Base-by-base conservation (phyloP, 2,113 vertebrate species). In the Ammodytes marinus region DNA sequence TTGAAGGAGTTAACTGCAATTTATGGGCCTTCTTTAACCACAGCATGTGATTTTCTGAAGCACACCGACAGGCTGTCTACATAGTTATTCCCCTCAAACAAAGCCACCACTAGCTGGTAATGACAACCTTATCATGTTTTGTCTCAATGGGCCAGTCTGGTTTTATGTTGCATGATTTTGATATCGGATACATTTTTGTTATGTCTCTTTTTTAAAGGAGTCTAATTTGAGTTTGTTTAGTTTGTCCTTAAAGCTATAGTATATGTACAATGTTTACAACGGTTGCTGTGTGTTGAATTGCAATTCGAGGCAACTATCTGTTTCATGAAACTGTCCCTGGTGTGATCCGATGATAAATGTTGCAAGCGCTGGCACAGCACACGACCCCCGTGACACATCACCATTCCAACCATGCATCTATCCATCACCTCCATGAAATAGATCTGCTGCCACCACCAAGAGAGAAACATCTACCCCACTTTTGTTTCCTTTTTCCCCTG, bases 341-440 rank as follows among this genome's bases (percentile, higher is more conserved):
- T 64, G 72, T 69, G 79, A 86, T 71, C 67, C 5, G 39, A 80
- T 77, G 86, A 88, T 84, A 79, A 71, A 87, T 82, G 78, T 50
- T 43, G 66, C 77, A 50, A 75, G 72, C 0, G 3, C 42, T 55
- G 47, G 58, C 70, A 67, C 45, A 84, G 70, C 53, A 60, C n/a
- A 10, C 83, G 82, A 84, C 83, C 80, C 58, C 65, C 46, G 39
- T 77, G 86, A 82, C 84, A 67, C 69, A 45, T 69, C 35, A 3
- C 10, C 43, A 46, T 55, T 68, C 49, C 47, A 53, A 49, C 50
- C 60, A 35, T 19, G 67, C 74, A 76, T 59, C 82, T 59, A 79
- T 86, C 73, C 53, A 80, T 80, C 88, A 84, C 67, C 71, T 59
- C 3, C 50, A 6, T 0, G 19, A 53, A 58, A 65, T 1, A 17